Conservation (phyloP, 2,888 invertebrate genomes). For the Diploptera punctata region DNA sequence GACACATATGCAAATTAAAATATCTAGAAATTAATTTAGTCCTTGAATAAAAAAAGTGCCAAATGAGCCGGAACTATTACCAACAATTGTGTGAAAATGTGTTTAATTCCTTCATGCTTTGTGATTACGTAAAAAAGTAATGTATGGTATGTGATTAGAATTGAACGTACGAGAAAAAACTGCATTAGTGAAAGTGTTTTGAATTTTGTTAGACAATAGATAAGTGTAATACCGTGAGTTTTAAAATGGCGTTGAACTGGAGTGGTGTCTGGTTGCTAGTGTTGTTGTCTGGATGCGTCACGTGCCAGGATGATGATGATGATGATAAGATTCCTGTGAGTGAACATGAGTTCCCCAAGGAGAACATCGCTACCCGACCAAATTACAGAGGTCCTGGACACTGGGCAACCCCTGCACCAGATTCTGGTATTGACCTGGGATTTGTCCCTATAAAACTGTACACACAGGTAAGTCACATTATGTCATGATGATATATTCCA, state of each 20-base stretch:
- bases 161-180: no score
- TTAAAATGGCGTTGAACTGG: background rate
- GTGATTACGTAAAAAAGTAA: no score
- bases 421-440: conserved; percentile 45
- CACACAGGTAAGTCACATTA: conserved; percentile 46
- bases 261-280: background rate
- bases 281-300: background rate
- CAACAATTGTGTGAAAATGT: no score
- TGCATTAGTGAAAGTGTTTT: background rate
- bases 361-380: conserved; percentile 32
- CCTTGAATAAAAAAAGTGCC: no score
- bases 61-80: no score
- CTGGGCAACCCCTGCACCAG: conserved; percentile 44
- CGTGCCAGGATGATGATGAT: background rate
- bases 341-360: conserved; percentile 30
- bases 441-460: conserved; percentile 50
- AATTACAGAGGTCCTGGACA: conserved; percentile 34
- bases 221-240: no score
- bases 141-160: no score
- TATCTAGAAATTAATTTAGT: no score
- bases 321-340: conserved; percentile 19
- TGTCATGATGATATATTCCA: no score
- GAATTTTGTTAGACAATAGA: no score
- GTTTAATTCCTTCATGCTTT: no score
- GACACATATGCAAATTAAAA: no score